Evolutionary conservation across 2,888 invertebrate species (phyloP).

Genomic region (Drosophila anomalipes): DNA sequence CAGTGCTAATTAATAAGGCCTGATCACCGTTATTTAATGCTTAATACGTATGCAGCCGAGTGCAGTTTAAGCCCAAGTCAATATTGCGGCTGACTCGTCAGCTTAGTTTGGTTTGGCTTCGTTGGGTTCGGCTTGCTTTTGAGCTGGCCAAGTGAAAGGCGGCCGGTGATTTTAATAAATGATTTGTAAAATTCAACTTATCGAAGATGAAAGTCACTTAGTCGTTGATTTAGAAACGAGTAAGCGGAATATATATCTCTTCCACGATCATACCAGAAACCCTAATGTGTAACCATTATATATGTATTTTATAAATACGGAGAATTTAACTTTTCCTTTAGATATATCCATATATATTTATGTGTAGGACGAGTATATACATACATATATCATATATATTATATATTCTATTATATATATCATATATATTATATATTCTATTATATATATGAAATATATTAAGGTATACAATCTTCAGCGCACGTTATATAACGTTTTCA

Average conservation of each 20-base stretch:
- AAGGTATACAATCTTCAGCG: conserved; percentile 23
- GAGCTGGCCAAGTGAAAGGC: conserved; percentile 53
- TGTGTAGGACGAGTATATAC: background rate
- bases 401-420: background rate
- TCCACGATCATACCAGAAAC: background rate
- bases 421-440: background rate
- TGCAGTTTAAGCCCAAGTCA: conserved; percentile 27
- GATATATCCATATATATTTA: background rate
- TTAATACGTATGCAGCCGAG: conserved; percentile 19
- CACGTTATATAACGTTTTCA: background rate
- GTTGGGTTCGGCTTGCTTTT: conserved; percentile 34
- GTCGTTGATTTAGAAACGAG: background rate
- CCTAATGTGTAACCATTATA: background rate
- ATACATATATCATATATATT: background rate
- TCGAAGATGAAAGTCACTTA: conserved; percentile 5
- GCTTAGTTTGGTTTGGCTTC: conserved; percentile 34
- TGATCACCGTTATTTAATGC: conserved; percentile 22
- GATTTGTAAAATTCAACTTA: conserved; percentile 10
- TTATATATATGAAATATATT: background rate
- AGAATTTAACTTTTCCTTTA: background rate
- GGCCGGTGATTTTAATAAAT: conserved; percentile 22
- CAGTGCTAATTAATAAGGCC: conserved; percentile 44
- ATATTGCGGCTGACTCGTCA: conserved; percentile 1
- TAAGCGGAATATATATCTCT: background rate
- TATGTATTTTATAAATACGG: background rate